These are phyloP conservation scores for Rattus rattus DNA, from an alignment of 2,113 vertebrate genomes.

Conservation along the genomic window DNA sequence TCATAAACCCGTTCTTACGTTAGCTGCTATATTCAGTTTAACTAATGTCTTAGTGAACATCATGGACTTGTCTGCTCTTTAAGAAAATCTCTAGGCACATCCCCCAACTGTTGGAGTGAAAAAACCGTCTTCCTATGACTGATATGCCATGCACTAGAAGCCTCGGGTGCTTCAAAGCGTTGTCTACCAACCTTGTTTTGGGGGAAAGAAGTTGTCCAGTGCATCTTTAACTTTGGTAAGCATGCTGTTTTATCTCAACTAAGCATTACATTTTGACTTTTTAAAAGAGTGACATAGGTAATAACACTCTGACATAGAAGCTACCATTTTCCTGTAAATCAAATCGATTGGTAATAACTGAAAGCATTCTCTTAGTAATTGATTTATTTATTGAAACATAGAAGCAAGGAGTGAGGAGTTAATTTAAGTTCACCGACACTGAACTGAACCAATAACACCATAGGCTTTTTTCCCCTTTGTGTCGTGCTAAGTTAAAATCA, in stretches of 20 bases:
- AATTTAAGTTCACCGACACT: not conserved
- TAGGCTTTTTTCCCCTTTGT: not conserved
- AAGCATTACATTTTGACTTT: constrained; percentile 6
- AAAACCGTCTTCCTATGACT: not conserved
- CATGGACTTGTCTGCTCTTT: not conserved
- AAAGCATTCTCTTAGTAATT: constrained; percentile 21
- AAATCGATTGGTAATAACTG: not conserved
- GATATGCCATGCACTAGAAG: constrained; percentile 54
- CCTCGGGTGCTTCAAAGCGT: constrained; percentile 62
- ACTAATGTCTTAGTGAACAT: constrained; percentile 11
- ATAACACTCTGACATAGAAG: constrained; percentile 15
- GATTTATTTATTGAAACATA: constrained; percentile 17
- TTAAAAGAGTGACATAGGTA: not conserved
- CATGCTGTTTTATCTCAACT: constrained; percentile 51
- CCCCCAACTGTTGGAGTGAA: not conserved
- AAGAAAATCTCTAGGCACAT: not conserved
- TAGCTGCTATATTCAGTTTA: not conserved
- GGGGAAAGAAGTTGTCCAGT: constrained; percentile 50
- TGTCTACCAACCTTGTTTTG: constrained; percentile 60
- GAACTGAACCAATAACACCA: not conserved
- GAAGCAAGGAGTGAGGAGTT: not conserved
- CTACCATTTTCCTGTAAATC: not conserved
- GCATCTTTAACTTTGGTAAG: not conserved
- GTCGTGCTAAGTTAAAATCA: not conserved
- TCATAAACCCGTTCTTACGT: not conserved